Base-by-base conservation (phyloP, 1,140 invertebrate species). In the Leucophenga varia region DNA sequence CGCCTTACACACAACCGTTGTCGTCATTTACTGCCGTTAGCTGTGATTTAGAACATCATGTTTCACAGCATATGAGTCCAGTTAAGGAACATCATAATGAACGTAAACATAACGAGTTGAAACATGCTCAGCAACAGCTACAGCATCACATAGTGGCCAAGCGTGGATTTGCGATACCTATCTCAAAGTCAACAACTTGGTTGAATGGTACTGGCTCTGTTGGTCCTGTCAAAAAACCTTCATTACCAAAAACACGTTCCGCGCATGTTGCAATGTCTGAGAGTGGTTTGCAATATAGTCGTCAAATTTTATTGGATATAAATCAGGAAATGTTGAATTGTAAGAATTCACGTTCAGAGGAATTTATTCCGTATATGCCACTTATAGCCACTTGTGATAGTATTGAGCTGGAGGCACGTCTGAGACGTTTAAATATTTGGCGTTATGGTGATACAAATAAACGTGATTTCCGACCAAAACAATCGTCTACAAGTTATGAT, bases 311-410 rank as follows among this genome's bases (percentile, higher is more conserved):
- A 17, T 10, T 70, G 9, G 58, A 64, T 2, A 72, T 73, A 46
- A 65, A 70, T 30, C 54, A 65, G 25, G 50, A 46, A 3, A 68
- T 73, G 63, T 30, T 55, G 7, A 56, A 52, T 43, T 51, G 54
- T 1, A 31, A 59, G 3, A 47, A 55, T 43, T 14, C 28, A 2
- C 51, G 44, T 2, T 59, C 52, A 5, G 57, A 59, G 41, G 57
- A 67, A 18, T 51, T 43, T 0, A 39, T 46, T 32, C 52, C 54
- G 13, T 53, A 46, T 2, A 63, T 61, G 52, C 64, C 69, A 5
- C 61, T 55, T n/a, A 72, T 72, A 10, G 68, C 69, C 9, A 72
- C 70, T 30, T 72, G 69, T 19, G 69, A 72, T 47, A 69, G 67
- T 20, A 70, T 72, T n/a, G 69, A 72, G 21, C 34, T 72, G 39